Conservation (phyloP, 2,797 vertebrate genomes). For the Galago senegalensis region DNA sequence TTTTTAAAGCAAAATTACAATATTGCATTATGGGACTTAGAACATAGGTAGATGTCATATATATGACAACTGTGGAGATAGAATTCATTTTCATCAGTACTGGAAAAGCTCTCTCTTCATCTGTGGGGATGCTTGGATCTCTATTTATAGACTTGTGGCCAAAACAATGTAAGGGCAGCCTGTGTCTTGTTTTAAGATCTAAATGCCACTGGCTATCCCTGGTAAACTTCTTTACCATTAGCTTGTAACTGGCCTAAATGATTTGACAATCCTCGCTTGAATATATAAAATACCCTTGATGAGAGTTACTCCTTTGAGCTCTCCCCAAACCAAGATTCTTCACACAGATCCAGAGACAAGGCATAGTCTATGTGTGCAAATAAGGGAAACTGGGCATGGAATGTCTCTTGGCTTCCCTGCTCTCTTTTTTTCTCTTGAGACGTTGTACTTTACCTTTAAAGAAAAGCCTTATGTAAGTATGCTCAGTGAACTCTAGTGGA, state of each 20-base stretch:
- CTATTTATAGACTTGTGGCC: background rate
- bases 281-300: background rate
- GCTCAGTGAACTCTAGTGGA: background rate
- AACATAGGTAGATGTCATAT: background rate
- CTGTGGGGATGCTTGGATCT: background rate
- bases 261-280: background rate
- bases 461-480: background rate
- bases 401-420: background rate
- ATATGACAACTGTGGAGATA: background rate
- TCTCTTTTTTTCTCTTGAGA: background rate
- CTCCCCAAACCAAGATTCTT: background rate
- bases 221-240: background rate
- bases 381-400: background rate
- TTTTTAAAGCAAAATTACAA: conserved; percentile 1
- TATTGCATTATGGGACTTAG: background rate
- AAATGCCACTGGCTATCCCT: background rate
- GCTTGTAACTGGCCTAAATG: background rate
- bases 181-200: background rate
- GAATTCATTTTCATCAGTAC: background rate
- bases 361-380: background rate
- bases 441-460: background rate
- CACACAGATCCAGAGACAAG: background rate
- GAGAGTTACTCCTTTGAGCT: background rate
- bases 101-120: background rate
- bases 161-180: background rate